Evolutionary conservation across 2,888 invertebrate genomes (phyloP), one percentile per base, ranked within the genome.

Genomic region (Ectemnius lituratus): DNA sequence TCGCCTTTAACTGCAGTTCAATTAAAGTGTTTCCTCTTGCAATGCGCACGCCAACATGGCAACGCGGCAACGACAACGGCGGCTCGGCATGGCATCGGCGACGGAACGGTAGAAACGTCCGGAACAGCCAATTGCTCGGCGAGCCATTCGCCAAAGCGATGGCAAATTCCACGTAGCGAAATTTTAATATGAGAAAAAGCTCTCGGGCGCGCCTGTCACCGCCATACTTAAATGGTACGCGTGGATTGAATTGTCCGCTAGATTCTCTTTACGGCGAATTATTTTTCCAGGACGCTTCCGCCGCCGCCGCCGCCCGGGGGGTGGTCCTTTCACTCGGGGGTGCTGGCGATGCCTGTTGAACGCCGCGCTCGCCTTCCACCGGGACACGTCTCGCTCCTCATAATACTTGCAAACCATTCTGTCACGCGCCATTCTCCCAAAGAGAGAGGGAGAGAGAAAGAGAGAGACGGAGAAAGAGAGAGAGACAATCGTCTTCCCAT

Each of bases 331-430:
- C 23, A 23, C 23, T 23, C 23, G 23, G 2, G 37, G 37, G 3
- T 23, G 23, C 23, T 37, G 20, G n/a, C 16, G 28, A 27, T 28
- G 60, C 60, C 60, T 60, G 60, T 60, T 60, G 60, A 60, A 27
- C 27, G 11, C n/a, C 14, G 23, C 23, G 8, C 60, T n/a, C 27
- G 60, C 37, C 37, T 37, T 37, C 37, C 16, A 37, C 28, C 37
- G 60, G 4, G 28, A 28, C 60, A 60, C 60, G 60, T 60, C 37
- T 27, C 60, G 27, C 27, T 37, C 27, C 60, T 60, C 60, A 69
- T 72, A 69, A 69, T 69, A 69, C 72, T 72, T 72, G 69, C 72
- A 72, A 72, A 72, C 68, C 62, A 72, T 72, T 62, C 37, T 72
- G 72, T 70, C 73, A 73, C 63, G 61, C 28, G 70, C 64, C 73